Conservation (phyloP, 2,797 vertebrate genomes). For the Syngnathus rostellatus region DNA sequence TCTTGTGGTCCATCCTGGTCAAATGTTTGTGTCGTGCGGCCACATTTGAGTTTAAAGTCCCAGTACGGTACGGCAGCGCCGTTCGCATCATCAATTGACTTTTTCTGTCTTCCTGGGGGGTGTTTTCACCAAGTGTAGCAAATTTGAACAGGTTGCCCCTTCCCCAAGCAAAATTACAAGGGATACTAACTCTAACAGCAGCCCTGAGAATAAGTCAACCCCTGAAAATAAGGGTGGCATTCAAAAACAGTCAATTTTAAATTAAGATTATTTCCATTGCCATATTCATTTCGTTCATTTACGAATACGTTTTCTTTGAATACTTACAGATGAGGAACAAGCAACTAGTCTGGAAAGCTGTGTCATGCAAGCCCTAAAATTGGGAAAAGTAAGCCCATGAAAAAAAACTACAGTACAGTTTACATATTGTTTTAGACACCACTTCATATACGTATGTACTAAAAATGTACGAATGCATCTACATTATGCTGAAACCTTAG, state of each 20-base stretch:
- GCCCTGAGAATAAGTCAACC: too few species aligned
- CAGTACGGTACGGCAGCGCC: too few species aligned
- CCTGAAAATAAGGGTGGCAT: neutral
- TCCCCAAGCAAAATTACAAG: too few species aligned
- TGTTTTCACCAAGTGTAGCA: too few species aligned
- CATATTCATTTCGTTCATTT: neutral
- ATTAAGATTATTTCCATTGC: neutral
- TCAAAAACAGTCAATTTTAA: neutral
- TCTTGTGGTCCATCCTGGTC: too few species aligned
- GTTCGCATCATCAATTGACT: too few species aligned
- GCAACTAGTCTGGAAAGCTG: constrained; percentile 73
- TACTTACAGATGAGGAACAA: constrained; percentile 77
- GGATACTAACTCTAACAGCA: too few species aligned
- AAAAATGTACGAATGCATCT: neutral
- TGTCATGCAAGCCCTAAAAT: constrained; percentile 59
- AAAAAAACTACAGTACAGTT: neutral
- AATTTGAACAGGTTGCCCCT: too few species aligned
- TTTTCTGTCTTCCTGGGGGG: too few species aligned
- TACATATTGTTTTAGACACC: neutral
- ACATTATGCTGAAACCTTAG: constrained; percentile 58
- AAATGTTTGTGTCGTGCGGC: too few species aligned
- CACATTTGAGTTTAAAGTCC: too few species aligned
- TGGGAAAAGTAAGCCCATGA: constrained; percentile 59
- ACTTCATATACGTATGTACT: neutral
- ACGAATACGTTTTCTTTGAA: constrained; percentile 42